These are phyloP conservation scores for Brenthis hecate DNA, from an alignment of 2,888 invertebrate species.

Conservation along the genomic window DNA sequence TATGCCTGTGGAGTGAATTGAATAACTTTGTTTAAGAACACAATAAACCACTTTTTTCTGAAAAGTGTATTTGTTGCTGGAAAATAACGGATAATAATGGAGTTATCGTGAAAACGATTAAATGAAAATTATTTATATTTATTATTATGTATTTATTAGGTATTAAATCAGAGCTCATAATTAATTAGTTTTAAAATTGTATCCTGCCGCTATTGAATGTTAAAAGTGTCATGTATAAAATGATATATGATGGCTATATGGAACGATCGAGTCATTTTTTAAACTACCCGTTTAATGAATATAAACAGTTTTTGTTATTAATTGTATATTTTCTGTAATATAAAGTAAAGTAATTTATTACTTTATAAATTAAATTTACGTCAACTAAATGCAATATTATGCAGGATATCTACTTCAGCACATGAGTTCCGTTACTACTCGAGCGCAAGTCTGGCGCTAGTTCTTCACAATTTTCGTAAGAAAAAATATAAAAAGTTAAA, in stretches of 20 bases:
- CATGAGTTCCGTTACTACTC: not conserved
- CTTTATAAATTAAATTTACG: not conserved
- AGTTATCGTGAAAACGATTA: slow-evolving; percentile 14
- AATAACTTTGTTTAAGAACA: slow-evolving; percentile 81
- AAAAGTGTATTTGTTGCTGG: slow-evolving; percentile 47
- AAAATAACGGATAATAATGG: slow-evolving; percentile 49
- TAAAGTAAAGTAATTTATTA: slow-evolving; percentile 3
- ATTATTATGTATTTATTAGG: not conserved
- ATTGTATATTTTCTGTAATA: not conserved
- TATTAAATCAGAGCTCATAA: slow-evolving; percentile 13
- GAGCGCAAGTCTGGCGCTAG: too few species aligned
- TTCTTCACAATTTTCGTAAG: too few species aligned
- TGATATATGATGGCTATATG: slow-evolving; percentile 11
- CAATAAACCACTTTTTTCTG: slow-evolving; percentile 78
- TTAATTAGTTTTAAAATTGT: slow-evolving; percentile 18
- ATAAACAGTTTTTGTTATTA: slow-evolving; percentile 2
- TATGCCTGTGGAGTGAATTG: slow-evolving; percentile 69
- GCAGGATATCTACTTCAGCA: not conserved
- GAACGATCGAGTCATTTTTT: slow-evolving; percentile 40
- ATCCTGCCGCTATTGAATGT: slow-evolving; percentile 4
- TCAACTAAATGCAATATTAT: too few species aligned
- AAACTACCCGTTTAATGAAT: slow-evolving; percentile 7
- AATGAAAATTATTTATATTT: not conserved
- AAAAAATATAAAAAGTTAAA: too few species aligned
- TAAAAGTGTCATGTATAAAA: slow-evolving; percentile 5